Percentiles rank a stretch among this genome's conserved stretches.
These are phyloP conservation scores for Enteromius fasciolatus DNA, from an alignment of 2,797 vertebrate species.

Conservation along the genomic window DNA sequence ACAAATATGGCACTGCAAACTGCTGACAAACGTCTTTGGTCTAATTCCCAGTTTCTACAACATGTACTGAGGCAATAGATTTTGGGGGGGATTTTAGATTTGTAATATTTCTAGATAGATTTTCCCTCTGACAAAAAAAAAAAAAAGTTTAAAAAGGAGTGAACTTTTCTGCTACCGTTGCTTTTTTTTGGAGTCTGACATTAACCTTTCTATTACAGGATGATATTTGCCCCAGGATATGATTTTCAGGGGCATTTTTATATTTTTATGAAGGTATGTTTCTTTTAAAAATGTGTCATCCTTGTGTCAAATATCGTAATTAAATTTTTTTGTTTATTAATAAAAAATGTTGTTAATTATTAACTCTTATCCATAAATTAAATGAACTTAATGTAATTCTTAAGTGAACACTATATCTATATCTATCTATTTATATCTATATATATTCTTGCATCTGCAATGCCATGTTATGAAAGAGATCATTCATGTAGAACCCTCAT, in stretches of 20 bases:
- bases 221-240: neutral
- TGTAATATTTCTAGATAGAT: conserved; percentile 11
- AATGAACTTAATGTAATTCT: neutral
- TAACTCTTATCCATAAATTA: neutral
- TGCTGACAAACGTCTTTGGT: conserved; percentile 31
- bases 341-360: neutral
- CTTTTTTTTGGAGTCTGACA: conserved; percentile 4
- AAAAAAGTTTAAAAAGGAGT: neutral
- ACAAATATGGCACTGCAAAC: conserved; percentile 42
- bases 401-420: neutral
- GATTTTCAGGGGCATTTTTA: neutral
- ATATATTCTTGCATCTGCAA: neutral
- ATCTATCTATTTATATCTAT: neutral
- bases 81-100: neutral
- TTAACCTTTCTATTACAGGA: neutral
- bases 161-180: neutral
- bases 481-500: neutral
- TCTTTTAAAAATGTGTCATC: neutral
- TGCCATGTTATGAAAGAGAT: neutral
- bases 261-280: neutral
- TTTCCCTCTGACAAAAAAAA: neutral
- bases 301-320: too few relatives aligned
- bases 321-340: neutral
- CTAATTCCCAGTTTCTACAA: conserved; percentile 25
- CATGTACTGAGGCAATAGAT: conserved; percentile 9